Base-by-base conservation (phyloP, 1,140 invertebrate genomes). In the Reticulitermes speratus region DNA sequence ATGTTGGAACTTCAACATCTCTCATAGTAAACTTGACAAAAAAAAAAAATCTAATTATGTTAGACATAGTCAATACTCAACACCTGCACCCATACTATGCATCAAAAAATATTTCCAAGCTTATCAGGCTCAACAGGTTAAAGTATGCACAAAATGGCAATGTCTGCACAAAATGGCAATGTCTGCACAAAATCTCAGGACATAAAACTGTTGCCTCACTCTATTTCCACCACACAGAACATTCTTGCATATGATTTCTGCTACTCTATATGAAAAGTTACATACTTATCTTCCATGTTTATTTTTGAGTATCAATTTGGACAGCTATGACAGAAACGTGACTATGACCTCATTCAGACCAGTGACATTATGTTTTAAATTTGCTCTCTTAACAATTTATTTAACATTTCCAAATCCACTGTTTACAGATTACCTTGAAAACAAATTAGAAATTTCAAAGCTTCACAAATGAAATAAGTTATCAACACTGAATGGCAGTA, bases 401-500 rank as follows among this genome's bases (percentile, higher is more conserved):
- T 30, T 75, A n/a, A n/a, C 65, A 75, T 6, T 9, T 8, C n/a
- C 65, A 75, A 30, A 30, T 75, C 25, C n/a, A n/a, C 65, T 75
- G 14, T 19, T 55, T 21, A 55, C 52, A 55, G 14, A 55, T 55
- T 55, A 75, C 14, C 65, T 30, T n/a, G 65, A 75, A 75, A 75
- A 75, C 2, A n/a, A 75, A 75, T 75, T 75, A 75, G 16, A 30
- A 75, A 30, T 75, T 75, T 75, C n/a, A 30, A 75, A 75, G 16
- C n/a, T 75, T 75, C 65, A 75, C n/a, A 75, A 30, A 25, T 75
- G n/a, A 75, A 75, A 75, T 75, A 75, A 30, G 65, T 75, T 75
- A 75, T 75, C n/a, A 52, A 84, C 83, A 84, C 83, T 84, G 83
- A 84, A 84, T 84, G 83, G 83, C 83, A 84, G 23, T 30, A 30